A percentile compares a stretch with the other conserved stretches of the same genome.
phyloP scores from a whole-genome alignment of 2,113 vertebrate species.

The Pithys albifrons region DNA sequence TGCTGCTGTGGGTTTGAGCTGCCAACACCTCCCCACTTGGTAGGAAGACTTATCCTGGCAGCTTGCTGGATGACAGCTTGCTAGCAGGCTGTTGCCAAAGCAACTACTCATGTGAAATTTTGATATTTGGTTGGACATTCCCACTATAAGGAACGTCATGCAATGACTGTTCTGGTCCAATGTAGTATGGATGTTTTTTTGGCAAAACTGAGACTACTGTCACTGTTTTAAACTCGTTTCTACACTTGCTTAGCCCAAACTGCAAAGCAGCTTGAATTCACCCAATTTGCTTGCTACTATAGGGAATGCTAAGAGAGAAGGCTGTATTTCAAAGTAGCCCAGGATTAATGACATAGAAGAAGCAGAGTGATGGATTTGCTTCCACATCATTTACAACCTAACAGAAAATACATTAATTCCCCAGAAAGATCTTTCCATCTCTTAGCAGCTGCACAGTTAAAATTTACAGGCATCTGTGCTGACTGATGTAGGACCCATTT shows the following conservation, averaged over 20 bases:
- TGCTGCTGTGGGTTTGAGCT: not conserved
- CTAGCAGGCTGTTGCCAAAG: not conserved
- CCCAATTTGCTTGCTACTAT: not conserved
- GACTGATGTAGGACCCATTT: not conserved
- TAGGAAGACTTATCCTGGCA: constrained; percentile 22
- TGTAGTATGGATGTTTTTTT: rapidly evolving
- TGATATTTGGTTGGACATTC: constrained; percentile 15
- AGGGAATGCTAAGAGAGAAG: not conserved
- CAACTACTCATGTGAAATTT: not conserved
- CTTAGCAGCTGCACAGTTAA: not conserved
- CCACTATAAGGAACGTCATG: not conserved
- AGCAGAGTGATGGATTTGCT: not conserved
- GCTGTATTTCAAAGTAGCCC: not conserved
- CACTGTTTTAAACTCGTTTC: not conserved
- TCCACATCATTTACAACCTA: not conserved
- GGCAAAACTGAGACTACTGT: not conserved
- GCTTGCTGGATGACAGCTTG: constrained; percentile 37
- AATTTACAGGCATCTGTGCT: not conserved
- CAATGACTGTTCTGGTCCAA: not conserved
- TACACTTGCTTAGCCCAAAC: not conserved
- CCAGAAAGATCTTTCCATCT: not conserved
- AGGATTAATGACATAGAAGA: not conserved
- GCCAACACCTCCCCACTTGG: not conserved
- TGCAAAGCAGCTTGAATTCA: not conserved
- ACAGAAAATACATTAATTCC: not conserved